Evolutionary conservation across 2,888 invertebrate genomes (phyloP).

Genomic region (Trichacis sp.): DNA sequence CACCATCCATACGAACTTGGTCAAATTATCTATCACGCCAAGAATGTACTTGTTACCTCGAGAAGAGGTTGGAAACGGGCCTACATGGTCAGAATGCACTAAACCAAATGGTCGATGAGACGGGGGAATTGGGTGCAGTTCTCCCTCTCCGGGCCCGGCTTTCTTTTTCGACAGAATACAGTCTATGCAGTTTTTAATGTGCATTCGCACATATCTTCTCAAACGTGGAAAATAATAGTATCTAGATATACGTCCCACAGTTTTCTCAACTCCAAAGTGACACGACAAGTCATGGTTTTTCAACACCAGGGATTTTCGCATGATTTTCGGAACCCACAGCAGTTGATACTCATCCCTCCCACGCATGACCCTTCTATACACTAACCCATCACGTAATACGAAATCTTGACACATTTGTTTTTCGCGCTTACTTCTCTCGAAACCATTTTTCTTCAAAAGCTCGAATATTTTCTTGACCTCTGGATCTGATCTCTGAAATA

Average conservation of each 20-base stretch:
- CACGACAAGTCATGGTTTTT: conserved; percentile 37
- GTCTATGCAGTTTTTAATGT: conserved; percentile 41
- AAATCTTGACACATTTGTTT: not conserved
- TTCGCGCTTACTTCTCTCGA: not conserved
- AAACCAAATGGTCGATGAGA: conserved; percentile 36
- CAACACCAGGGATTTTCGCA: conserved; percentile 14
- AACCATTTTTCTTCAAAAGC: conserved; percentile 3
- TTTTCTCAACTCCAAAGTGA: conserved; percentile 41
- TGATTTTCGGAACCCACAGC: not conserved
- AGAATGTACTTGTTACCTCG: conserved; percentile 35
- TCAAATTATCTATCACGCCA: conserved; percentile 33
- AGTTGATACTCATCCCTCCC: not conserved
- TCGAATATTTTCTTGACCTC: conserved; percentile 2
- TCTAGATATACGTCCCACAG: conserved; percentile 18
- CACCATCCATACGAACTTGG: conserved; percentile 29
- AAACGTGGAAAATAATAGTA: conserved; percentile 43
- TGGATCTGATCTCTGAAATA: conserved; percentile 11
- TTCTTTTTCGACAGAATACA: conserved; percentile 37
- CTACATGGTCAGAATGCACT: conserved; percentile 37
- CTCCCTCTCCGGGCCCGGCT: conserved; percentile 22
- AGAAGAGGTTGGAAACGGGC: conserved; percentile 26
- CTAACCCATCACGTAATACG: not conserved
- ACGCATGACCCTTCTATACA: not conserved
- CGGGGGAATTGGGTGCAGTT: conserved; percentile 38
- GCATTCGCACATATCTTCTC: conserved; percentile 34